phyloP scores from a whole-genome alignment of 2,888 invertebrate genomes.

The Tubiluchus corallicola region DNA sequence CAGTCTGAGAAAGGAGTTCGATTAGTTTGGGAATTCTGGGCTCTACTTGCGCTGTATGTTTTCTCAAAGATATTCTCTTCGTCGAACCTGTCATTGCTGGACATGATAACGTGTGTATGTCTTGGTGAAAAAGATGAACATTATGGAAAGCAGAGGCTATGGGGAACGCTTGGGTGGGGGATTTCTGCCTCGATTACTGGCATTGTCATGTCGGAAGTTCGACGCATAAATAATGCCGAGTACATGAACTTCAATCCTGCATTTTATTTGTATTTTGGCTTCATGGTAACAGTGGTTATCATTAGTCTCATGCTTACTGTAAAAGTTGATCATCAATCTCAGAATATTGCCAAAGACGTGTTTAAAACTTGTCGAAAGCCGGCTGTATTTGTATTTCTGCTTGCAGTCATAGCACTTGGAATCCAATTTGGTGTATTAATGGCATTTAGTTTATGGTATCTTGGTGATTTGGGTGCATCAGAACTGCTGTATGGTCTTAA shows the following conservation, averaged over 20 bases:
- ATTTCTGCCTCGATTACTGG: not conserved
- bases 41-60: not conserved
- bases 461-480: not conserved
- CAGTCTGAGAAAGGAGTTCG: not conserved
- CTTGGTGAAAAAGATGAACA: not conserved
- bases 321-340: not conserved
- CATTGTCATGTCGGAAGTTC: conserved; percentile 6
- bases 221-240: not conserved
- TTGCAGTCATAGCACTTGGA: not conserved
- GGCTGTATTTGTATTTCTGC: conserved; percentile 4
- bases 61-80: not conserved
- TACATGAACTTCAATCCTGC: conserved; percentile 5
- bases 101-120: conserved; percentile 4
- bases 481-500: conserved; percentile 6
- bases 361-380: not conserved
- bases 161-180: conserved; percentile 7
- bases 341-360: conserved; percentile 4
- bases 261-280: conserved; percentile 5
- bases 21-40: conserved; percentile 7
- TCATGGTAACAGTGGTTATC: not conserved
- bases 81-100: conserved; percentile 1
- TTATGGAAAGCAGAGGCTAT: conserved; percentile 6
- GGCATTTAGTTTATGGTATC: conserved; percentile 1
- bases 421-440: not conserved
- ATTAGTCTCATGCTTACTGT: conserved; percentile 1